A percentile compares a stretch with the other conserved stretches of the same genome.
Conservation (phyloP, 92 coral and sea anemone genomes). For the Zoanthus gigantus region DNA sequence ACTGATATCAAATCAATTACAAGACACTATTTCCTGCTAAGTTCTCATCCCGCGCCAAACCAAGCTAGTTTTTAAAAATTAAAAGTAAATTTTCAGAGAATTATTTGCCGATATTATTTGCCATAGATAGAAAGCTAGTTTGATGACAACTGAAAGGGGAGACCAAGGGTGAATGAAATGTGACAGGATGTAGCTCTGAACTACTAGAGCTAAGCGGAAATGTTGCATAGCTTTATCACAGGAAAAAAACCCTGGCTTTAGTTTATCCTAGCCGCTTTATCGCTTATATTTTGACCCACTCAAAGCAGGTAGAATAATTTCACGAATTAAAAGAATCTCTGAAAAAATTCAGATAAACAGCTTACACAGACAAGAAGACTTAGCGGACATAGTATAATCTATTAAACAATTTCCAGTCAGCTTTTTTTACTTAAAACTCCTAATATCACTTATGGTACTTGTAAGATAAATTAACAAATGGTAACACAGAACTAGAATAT, state of each 20-base stretch:
- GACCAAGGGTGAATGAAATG: neutral
- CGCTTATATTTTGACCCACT: conserved; percentile 13
- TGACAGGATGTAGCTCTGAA: conserved; percentile 1
- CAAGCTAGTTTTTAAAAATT: neutral
- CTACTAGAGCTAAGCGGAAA: neutral
- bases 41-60: no score
- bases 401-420: neutral
- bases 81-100: conserved; percentile 10
- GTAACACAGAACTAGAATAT: no score
- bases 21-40: conserved; percentile 7
- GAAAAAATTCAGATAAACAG: neutral
- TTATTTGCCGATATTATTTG: conserved; percentile 6
- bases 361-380: neutral
- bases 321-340: neutral
- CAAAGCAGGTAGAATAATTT: neutral
- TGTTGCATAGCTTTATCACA: neutral
- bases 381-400: neutral
- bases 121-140: neutral
- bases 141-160: conserved; percentile 4
- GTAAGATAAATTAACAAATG: no score
- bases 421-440: neutral
- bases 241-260: conserved; percentile 12
- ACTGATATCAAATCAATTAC: neutral
- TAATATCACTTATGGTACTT: no score
- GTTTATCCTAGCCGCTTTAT: conserved; percentile 35